Base-by-base conservation (phyloP, 2,888 invertebrate genomes). In the Calameuta idolon region DNA sequence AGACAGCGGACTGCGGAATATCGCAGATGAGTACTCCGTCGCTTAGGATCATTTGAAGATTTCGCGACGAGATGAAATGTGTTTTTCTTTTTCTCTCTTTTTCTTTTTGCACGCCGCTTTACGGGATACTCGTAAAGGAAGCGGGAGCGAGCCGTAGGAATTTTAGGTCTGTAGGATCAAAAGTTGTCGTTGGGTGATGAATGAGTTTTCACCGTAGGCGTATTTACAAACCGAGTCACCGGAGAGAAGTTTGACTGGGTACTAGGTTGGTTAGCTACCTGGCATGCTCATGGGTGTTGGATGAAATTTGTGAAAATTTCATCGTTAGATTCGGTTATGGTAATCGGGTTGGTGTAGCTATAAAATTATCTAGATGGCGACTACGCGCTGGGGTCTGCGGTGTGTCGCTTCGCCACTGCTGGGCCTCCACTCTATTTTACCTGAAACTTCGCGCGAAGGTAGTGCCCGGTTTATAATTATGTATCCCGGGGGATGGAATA, bases 371-470 rank as follows among this genome's bases (percentile, higher is more conserved):
- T 82, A 81, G 75, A 77, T 73, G 71, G 78, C 77, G 80, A 77
- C 76, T 78, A 76, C 69, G n/a, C 79, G 85, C 79, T 84, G 85
- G 82, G 85, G 81, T 85, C 84, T 86, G 85, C 81, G 85, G 85
- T 84, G 73, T 74, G 76, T 55, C 23, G 79, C 69, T 74, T 68
- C 34, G 35, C 34, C 69, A 55, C 55, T 5, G 55, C 55, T 55
- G 55, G 23, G 23, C 55, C 55, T 55, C 55, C 23, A 9, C 55
- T 55, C 55, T 55, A 55, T 55, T 83, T 85, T 86, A 85, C 83
- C 82, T 86, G 86, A 85, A 86, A 86, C 86, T 86, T 85, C 83
- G 81, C 71, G 71, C 12, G 71, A 77, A 80, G 73, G 80, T 73
- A 79, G 75, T 81, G 71, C 35, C 76, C 77, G 79, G 75, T 85